Evolutionary conservation across 2,888 invertebrate genomes (phyloP).

Genomic region (Agonum fuliginosum): DNA sequence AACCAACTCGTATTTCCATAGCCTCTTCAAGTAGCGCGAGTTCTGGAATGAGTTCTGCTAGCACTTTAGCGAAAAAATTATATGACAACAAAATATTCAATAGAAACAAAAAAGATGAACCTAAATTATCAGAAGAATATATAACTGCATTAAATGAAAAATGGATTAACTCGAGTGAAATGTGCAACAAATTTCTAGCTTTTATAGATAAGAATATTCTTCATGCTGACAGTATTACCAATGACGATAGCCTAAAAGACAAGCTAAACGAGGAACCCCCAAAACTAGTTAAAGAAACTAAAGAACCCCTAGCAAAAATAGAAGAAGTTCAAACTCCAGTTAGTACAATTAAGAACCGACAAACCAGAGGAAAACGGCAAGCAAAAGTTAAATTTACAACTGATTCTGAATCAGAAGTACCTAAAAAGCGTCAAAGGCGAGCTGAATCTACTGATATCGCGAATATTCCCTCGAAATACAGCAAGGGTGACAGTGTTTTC

Average conservation of each 20-base stretch:
- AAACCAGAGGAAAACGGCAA: constrained; percentile 42
- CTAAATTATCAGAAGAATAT: constrained; percentile 55
- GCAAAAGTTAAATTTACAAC: constrained; percentile 52
- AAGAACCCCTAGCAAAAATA: constrained; percentile 34
- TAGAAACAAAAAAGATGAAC: constrained; percentile 32
- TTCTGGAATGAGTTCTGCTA: constrained; percentile 60
- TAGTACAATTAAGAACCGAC: constrained; percentile 44
- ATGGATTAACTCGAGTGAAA: constrained; percentile 60
- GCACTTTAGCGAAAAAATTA: constrained; percentile 48
- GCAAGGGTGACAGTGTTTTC: constrained; percentile 71
- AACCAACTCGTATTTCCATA: constrained; percentile 54
- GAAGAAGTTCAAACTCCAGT: constrained; percentile 47
- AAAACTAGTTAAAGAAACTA: constrained; percentile 37
- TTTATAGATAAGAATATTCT: constrained; percentile 56
- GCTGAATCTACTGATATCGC: constrained; percentile 6
- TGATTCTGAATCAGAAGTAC: constrained; percentile 27
- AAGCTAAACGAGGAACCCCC: constrained; percentile 28
- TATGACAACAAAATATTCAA: constrained; percentile 5
- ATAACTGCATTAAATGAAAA: constrained; percentile 57
- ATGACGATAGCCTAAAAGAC: constrained; percentile 33
- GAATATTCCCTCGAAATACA: constrained; percentile 13
- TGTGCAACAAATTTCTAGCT: constrained; percentile 60
- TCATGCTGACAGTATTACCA: not conserved
- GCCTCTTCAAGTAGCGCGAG: constrained; percentile 61
- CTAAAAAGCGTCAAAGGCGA: constrained; percentile 47